These are phyloP conservation scores for Delia radicum DNA, from an alignment of 1,140 invertebrate species.

Conservation along the genomic window DNA sequence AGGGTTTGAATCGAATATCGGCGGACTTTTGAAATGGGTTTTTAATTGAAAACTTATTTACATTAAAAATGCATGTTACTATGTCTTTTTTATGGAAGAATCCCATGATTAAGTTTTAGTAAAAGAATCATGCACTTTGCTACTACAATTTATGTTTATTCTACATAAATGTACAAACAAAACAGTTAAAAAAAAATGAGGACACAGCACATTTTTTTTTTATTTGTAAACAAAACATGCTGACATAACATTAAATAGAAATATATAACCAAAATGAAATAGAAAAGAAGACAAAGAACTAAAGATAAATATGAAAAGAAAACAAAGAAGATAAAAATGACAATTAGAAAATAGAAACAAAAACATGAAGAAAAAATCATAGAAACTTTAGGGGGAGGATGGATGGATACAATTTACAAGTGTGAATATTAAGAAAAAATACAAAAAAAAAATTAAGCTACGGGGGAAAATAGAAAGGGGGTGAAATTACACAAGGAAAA, in stretches of 20 bases:
- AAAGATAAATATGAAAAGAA: background rate
- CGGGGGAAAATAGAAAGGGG: background rate
- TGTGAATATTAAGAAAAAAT: background rate
- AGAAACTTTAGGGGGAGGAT: background rate
- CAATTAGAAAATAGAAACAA: slow-evolving; percentile 7
- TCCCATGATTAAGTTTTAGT: no score
- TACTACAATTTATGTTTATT: background rate
- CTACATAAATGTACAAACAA: background rate
- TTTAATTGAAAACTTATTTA: no score
- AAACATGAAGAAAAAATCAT: background rate
- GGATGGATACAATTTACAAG: background rate
- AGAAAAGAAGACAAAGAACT: background rate
- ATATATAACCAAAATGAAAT: background rate
- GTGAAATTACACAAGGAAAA: background rate
- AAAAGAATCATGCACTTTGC: no score
- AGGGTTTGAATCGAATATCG: no score
- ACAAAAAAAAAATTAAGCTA: background rate
- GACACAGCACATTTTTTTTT: slow-evolving; percentile 12
- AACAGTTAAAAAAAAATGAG: background rate
- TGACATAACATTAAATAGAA: slow-evolving; percentile 10
- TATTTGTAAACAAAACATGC: slow-evolving; percentile 23
- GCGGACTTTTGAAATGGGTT: no score
- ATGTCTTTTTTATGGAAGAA: no score
- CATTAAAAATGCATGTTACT: no score
- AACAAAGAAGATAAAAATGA: background rate